phyloP scores from a whole-genome alignment of 2,797 vertebrate species.

The Falco concolor region DNA sequence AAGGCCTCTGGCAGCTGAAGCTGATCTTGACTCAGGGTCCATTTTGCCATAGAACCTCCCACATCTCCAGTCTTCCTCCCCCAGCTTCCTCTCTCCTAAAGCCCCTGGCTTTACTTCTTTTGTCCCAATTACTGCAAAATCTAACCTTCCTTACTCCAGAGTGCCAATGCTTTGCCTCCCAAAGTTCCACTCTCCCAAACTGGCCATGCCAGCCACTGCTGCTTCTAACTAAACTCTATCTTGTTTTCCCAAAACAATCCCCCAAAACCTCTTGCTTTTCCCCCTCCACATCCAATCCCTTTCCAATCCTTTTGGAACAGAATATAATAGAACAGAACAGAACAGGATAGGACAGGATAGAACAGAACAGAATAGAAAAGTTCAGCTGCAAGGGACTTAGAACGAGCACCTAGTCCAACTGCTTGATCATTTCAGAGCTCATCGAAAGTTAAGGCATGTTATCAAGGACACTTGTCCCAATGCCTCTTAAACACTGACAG shows the following conservation, averaged over 20 bases:
- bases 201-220: not conserved
- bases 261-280: not conserved
- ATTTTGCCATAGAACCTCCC: not conserved
- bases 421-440: not conserved
- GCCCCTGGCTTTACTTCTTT: not conserved
- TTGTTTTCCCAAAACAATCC: not conserved
- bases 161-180: not conserved
- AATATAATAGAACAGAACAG: not conserved
- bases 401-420: not conserved
- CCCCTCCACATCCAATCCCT: not conserved
- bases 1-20: not conserved
- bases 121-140: not conserved
- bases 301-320: not conserved
- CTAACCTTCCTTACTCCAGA: not conserved
- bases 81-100: not conserved
- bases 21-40: not conserved
- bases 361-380: not conserved
- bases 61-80: not conserved
- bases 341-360: not conserved
- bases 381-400: not conserved
- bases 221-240: not conserved
- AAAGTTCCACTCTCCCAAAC: not conserved
- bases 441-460: not conserved
- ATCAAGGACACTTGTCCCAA: not conserved
- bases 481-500: not conserved